phyloP scores from a whole-genome alignment of 2,113 vertebrate species.

The Mesembrinibis cayennensis region DNA sequence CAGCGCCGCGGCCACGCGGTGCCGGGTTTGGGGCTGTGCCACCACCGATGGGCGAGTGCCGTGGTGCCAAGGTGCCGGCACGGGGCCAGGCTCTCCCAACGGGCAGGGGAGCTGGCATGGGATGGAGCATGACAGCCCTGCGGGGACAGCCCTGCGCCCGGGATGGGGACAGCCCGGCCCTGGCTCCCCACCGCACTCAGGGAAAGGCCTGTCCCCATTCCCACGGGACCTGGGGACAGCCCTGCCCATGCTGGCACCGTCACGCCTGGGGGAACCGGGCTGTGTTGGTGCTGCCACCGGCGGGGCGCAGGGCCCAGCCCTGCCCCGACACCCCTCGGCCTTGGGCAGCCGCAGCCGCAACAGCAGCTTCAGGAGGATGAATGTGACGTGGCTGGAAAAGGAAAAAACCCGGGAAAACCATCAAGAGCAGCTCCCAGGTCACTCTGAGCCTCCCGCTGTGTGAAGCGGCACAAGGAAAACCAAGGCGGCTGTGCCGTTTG shows the following conservation, averaged over 20 bases:
- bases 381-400: neutral
- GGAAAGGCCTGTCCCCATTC: neutral
- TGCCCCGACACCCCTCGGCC: neutral
- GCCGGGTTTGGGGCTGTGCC: neutral
- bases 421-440: neutral
- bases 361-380: neutral
- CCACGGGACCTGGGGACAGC: neutral
- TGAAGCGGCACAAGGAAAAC: neutral
- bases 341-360: neutral
- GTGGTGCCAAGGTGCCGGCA: neutral
- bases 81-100: rapidly evolving
- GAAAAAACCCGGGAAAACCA: neutral
- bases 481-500: neutral
- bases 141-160: neutral
- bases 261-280: neutral
- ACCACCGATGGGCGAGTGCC: neutral
- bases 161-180: neutral
- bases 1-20: rapidly evolving
- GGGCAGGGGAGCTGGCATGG: neutral
- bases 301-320: neutral
- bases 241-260: neutral
- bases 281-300: too few species aligned
- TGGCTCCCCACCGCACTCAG: neutral
- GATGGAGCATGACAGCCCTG: neutral
- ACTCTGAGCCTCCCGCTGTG: neutral